These are phyloP conservation scores for Hephaestus fuliginosus DNA, from an alignment of 2,797 vertebrate genomes.

Conservation along the genomic window DNA sequence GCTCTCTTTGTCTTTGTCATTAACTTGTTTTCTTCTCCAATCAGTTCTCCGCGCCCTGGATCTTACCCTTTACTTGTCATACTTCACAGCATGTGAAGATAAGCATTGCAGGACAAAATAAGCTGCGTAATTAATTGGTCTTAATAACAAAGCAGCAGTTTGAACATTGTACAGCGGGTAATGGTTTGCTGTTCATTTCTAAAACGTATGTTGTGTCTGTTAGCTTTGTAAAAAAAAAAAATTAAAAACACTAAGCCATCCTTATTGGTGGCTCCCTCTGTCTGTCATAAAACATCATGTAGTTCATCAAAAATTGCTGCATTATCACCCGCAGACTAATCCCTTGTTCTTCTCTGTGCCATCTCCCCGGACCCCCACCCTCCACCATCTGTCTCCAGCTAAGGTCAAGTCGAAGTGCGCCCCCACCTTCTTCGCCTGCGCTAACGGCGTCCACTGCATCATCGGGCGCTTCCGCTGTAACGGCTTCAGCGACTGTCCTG, in stretches of 20 bases:
- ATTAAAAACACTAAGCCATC: neutral
- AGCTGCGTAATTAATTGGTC: slow-evolving; percentile 38
- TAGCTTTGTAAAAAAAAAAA: too few relatives aligned
- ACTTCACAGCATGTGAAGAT: slow-evolving; percentile 44
- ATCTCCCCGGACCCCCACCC: slow-evolving; percentile 13
- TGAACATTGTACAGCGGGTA: slow-evolving; percentile 27
- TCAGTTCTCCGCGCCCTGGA: slow-evolving; percentile 28
- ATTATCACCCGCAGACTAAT: slow-evolving; percentile 49
- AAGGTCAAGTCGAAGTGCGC: slow-evolving; percentile 95
- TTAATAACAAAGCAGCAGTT: slow-evolving; percentile 33
- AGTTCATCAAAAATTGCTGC: slow-evolving; percentile 35
- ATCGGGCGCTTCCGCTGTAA: slow-evolving; percentile 98
- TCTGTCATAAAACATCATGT: slow-evolving; percentile 54
- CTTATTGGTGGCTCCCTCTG: neutral
- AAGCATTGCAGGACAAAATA: slow-evolving; percentile 37
- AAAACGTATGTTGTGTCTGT: slow-evolving; percentile 1
- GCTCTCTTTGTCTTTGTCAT: slow-evolving; percentile 72
- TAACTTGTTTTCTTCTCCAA: slow-evolving; percentile 57
- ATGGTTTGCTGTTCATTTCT: slow-evolving; percentile 18
- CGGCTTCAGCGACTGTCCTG: slow-evolving; percentile 95
- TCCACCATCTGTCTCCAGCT: slow-evolving; percentile 78
- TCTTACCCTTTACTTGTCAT: slow-evolving; percentile 49
- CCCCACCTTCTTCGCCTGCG: slow-evolving; percentile 94
- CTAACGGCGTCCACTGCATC: slow-evolving; percentile 96
- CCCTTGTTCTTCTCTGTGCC: slow-evolving; percentile 36